Evolutionary conservation across 1,140 invertebrate genomes (phyloP), one percentile per base, ranked within the genome.

Genomic region (Leguminivora glycinivorella): DNA sequence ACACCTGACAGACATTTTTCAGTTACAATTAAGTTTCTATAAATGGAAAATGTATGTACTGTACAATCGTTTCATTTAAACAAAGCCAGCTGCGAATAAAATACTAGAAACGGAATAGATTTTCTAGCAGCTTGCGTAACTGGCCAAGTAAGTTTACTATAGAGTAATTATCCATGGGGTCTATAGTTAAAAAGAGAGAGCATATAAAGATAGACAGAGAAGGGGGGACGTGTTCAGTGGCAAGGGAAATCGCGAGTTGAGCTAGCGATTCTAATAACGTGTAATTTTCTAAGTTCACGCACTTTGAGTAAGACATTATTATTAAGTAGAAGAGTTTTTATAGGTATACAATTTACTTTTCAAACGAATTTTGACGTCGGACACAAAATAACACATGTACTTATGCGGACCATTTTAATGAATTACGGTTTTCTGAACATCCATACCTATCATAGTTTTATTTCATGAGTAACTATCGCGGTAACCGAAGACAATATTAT

Each of bases 221-320:
- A 5, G 14, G 12, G 19, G 1, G 7, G 19, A 22, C 14, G 43
- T 22, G 17, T 52, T 17, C 43, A 43, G 40, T 43, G n/a, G 4
- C 14, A 52, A 22, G 17, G 47, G 47, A 52, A 22, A 22, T 52
- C 47, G 19, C 17, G 47, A 52, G 17, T 22, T 9, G 17, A 52
- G 47, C 47, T 52, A 52, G 47, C 47, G 47, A n/a, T 52, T 52
- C 47, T 52, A 52, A 52, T 52, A 19, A 22, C 19, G 22, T 52
- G 47, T 52, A 52, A 52, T 52, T 52, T 52, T 52, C 47, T 6
- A 52, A 52, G 47, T 52, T 52, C 19, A 52, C 47, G 47, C 6
- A 10, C 7, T 52, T 52, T 52, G 19, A 52, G 22, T 19, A 22
- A 22, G 47, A 52, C 47, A 52, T 52, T 52, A 52, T 52, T 9